Evolutionary conservation across 1,140 invertebrate genomes (phyloP), one percentile per base, ranked within the genome.

Genomic region (Drepana arcuata): DNA sequence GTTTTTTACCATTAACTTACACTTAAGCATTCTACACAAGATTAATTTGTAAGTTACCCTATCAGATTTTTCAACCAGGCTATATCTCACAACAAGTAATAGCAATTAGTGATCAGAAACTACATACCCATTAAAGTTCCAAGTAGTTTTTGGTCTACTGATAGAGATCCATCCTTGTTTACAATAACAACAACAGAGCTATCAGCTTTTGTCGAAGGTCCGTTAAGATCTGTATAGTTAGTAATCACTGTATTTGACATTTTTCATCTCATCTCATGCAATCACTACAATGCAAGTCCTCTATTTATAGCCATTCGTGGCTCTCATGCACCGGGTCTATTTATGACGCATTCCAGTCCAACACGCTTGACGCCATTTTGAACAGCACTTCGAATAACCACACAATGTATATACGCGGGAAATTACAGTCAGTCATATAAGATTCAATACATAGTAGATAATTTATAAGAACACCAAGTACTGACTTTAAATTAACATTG

Each of bases 121-220:
- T 14, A 73, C 85, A 86, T 81, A 92, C 90, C 87, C 81, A 91
- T 87, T 26, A 92, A 81, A 50, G 87, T 90, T 45, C 89, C 88
- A 18, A 92, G 79, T 56, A 89, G 87, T 42, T 88, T 87, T 61
- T 89, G 86, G 71, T 92, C 91, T 14, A 91, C 87, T 26, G 88
- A 89, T 41, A 91, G 83, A 24, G 85, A 86, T 52, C 89, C 89
- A 84, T 91, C 89, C 72, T 91, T 90, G 59, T 89, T 89, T 59
- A 91, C 88, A 59, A 92, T 87, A 71, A 92, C 88, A 48, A 92
- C 90, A 52, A 92, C 71, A 59, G 78, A 79, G 55, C 67, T 83
- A 56, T 81, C 83, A 34, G 79, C 61, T 58, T 82, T 82, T 7
- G 82, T 68, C 9, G 75, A 74, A 18, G 80, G 78, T 51, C 83